These are phyloP conservation scores for Proterorhinus semilunaris DNA, from an alignment of 2,113 vertebrate species.

Conservation along the genomic window DNA sequence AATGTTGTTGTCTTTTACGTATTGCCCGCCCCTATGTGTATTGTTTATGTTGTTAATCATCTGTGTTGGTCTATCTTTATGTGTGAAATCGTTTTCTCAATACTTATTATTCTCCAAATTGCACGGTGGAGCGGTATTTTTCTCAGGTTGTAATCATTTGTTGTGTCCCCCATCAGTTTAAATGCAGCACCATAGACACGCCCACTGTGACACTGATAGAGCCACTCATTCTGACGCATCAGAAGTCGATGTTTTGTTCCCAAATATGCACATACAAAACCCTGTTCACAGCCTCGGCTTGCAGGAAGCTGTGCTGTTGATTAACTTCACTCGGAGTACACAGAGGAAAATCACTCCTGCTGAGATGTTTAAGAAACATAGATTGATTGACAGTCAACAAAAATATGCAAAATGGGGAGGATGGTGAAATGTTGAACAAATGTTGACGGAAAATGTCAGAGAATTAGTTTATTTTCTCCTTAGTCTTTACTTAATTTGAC, in stretches of 20 bases:
- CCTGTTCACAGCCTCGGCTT: constrained; percentile 25
- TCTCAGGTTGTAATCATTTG: constrained; percentile 61
- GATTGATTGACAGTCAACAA: constrained; percentile 17
- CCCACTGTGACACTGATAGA: constrained; percentile 44
- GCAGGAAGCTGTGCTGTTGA: constrained; percentile 20
- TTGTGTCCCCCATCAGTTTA: constrained; percentile 58
- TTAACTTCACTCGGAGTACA: constrained; percentile 23
- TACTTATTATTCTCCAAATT: constrained; percentile 34
- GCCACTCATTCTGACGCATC: constrained; percentile 31
- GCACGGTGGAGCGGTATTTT: constrained; percentile 58
- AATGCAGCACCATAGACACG: constrained; percentile 57
- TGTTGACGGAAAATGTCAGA: background rate
- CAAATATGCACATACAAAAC: constrained; percentile 25
- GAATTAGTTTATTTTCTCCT: too few species aligned
- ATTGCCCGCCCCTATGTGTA: too few species aligned
- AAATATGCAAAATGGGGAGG: constrained; percentile 24
- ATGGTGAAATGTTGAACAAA: constrained; percentile 7
- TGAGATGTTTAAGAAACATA: constrained; percentile 18
- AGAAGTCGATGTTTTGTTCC: constrained; percentile 22
- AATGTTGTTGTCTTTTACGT: too few species aligned
- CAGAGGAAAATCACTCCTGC: constrained; percentile 16
- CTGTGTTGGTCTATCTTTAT: too few species aligned
- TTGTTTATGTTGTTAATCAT: too few species aligned
- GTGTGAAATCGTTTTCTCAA: too few species aligned
- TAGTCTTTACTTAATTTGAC: too few species aligned